These are phyloP conservation scores for Cyanoliseus patagonus DNA, from an alignment of 2,113 vertebrate species.

Conservation along the genomic window DNA sequence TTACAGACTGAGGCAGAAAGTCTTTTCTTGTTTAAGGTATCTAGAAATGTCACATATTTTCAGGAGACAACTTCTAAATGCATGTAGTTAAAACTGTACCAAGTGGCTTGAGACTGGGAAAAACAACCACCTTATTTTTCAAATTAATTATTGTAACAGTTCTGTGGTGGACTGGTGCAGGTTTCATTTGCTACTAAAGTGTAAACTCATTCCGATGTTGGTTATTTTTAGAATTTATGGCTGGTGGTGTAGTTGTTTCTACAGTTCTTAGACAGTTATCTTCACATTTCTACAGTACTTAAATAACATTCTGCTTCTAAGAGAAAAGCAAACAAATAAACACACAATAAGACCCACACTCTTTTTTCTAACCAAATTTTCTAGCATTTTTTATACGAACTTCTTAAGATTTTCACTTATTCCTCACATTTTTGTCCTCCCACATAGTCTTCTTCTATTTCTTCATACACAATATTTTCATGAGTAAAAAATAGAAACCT, in stretches of 20 bases:
- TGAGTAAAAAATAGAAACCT: neutral
- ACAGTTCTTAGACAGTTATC: fast-evolving
- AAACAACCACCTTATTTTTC: neutral
- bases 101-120: neutral
- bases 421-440: neutral
- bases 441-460: neutral
- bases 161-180: neutral
- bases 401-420: neutral
- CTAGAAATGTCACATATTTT: neutral
- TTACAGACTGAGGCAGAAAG: neutral
- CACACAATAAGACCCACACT: fast-evolving
- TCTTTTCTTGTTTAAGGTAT: neutral
- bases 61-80: neutral
- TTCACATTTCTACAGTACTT: neutral
- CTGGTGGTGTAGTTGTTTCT: neutral
- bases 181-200: neutral
- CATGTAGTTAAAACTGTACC: fast-evolving
- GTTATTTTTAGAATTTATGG: neutral
- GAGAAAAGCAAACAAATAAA: neutral
- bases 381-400: neutral
- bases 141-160: neutral
- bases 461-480: neutral
- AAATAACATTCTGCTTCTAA: neutral
- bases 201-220: neutral
- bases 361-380: fast-evolving